These are phyloP conservation scores for Cotesia glomerata DNA, from an alignment of 1,140 invertebrate genomes.

Conservation along the genomic window DNA sequence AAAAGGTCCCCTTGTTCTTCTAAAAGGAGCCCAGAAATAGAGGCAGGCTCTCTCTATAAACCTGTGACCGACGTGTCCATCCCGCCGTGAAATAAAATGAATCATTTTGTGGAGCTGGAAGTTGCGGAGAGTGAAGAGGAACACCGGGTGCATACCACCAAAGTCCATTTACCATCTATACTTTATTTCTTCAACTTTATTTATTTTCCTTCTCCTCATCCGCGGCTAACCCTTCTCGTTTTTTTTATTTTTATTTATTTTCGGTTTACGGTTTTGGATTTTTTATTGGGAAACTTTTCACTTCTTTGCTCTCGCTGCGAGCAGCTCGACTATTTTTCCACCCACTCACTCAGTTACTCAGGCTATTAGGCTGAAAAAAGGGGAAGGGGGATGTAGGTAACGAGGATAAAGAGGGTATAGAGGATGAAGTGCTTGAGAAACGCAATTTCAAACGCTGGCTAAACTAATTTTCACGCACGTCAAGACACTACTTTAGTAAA, in stretches of 20 bases:
- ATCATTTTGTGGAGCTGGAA: slow-evolving; percentile 48
- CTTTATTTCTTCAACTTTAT: neutral
- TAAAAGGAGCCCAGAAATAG: neutral
- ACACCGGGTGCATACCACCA: slow-evolving; percentile 39
- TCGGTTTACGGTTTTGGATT: too few species aligned
- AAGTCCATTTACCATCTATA: slow-evolving; percentile 6
- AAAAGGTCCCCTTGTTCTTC: neutral
- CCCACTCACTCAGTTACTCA: neutral
- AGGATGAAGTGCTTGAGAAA: slow-evolving; percentile 23
- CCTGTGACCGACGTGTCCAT: slow-evolving; percentile 53
- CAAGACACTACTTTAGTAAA: neutral
- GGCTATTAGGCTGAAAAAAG: too few species aligned
- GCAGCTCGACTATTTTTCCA: slow-evolving; percentile 17
- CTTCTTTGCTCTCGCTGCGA: neutral
- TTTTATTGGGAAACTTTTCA: too few species aligned
- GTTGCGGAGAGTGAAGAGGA: slow-evolving; percentile 4
- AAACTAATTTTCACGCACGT: slow-evolving; percentile 44
- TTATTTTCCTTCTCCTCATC: slow-evolving; percentile 1
- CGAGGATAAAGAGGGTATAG: too few species aligned
- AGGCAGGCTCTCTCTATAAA: slow-evolving; percentile 12
- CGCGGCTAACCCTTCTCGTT: neutral
- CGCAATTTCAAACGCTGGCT: slow-evolving; percentile 44
- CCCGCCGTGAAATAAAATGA: slow-evolving; percentile 57
- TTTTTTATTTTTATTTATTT: too few species aligned
- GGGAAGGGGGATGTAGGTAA: too few species aligned